phyloP scores from a whole-genome alignment of 2,113 vertebrate species.

The Aramus guarauna region DNA sequence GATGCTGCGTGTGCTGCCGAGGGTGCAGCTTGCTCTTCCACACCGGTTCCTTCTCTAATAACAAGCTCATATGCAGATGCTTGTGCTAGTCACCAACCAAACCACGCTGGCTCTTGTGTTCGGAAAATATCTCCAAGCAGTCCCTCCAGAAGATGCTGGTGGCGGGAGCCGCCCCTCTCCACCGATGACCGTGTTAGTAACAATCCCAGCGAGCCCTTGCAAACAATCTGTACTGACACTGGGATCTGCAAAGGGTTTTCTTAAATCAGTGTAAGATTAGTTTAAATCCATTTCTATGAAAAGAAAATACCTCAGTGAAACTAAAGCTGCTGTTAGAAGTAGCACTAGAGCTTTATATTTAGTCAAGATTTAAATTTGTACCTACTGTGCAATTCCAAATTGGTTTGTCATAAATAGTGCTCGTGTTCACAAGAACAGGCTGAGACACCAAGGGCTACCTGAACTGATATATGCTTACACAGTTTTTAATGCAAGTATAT shows the following conservation, averaged over 20 bases:
- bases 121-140: neutral
- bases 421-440: neutral
- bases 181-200: fast-evolving
- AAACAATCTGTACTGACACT: neutral
- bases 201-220: neutral
- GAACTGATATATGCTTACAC: neutral
- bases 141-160: neutral
- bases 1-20: fast-evolving
- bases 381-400: neutral
- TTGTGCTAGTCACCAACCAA: neutral
- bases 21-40: fast-evolving
- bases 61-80: neutral
- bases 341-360: neutral
- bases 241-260: neutral
- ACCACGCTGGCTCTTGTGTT: neutral
- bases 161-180: neutral
- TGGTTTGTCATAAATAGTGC: neutral
- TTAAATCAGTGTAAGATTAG: neutral
- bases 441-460: neutral
- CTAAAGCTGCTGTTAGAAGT: neutral
- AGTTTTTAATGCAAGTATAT: neutral
- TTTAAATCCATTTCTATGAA: neutral
- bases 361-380: neutral
- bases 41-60: neutral
- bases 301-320: neutral